Base-by-base conservation (phyloP, 1,140 invertebrate genomes). In the Aphelenchoides fujianensis region DNA sequence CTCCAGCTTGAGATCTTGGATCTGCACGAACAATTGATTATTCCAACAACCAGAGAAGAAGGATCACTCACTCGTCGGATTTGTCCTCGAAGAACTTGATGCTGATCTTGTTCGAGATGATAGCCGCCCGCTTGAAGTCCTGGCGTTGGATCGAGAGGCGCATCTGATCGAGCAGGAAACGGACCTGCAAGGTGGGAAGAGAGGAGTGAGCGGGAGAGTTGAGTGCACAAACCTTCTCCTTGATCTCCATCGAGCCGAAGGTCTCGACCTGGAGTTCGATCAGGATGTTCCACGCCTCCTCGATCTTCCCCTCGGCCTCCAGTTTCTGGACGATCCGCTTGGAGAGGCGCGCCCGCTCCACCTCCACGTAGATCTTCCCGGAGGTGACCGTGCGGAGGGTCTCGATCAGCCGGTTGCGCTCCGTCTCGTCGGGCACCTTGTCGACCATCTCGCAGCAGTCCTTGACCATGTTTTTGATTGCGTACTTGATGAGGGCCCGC, bases 321-420 rank as follows among this genome's bases (percentile, higher is more conserved):
- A 92, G 91, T 69, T 98, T 94, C 84, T 93, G 90, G 0, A 96
- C 93, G 66, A 99, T 85, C 75, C 91, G 93, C 83, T 95, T 91
- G 23, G 96, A 98, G 1, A 99, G 87, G 59, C 96, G 88, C 41
- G 97, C 97, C 83, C 97, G 88, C 86, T 99, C 96, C 32, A 97
- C 94, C 89, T 99, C 97, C 2, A 99, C 96, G 86, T 99, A 98
- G 74, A 99, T 99, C 90, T 99, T 98, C 80, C 96, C 96, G 86
- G 95, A 94, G 2, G 95, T 98, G 0, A 98, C 95, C 32, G 90
- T 90, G 74, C 95, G 89, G 28, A 99, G 86, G 0, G 95, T 97
- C 85, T 98, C 94, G 83, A 99, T 98, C 0, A 98, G 87, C 84
- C 95, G 94, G 7, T 97, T 89, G 87, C 92, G 92, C 0, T 90